Base-by-base conservation (phyloP, 2,888 invertebrate species). In the Schizaphis graminum region DNA sequence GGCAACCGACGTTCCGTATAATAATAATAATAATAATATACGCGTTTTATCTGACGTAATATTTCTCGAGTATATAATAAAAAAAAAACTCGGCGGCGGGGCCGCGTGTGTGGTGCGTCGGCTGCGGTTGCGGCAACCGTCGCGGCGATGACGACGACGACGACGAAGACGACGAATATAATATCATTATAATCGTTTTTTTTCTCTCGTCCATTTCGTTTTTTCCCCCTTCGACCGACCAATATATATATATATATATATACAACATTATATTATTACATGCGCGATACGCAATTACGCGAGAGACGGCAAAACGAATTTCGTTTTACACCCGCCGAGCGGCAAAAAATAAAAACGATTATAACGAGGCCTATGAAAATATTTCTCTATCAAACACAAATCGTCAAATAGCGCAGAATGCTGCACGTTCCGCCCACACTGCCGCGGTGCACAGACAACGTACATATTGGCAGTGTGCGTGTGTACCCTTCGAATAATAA, bases 21-120 rank as follows among this genome's bases (percentile, higher is more conserved):
- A 56, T 56, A 84, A 85, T 91, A 91, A 91, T 53, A 67, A 67
- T 91, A 77, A 53, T 90, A 90, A 67, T 61, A 90, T 28, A 53
- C 41, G 49, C n/a, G 86, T 57, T 67, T 49, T 44, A 91, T 91
- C 47, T 86, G 91, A 91, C 91, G 86, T 92, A 92, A 92, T 61
- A 28, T 61, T 85, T 61, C 61, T 92, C 61, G 86, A 57, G 91
- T 91, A 35, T 49, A 86, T 57, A 11, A 57, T 47, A 92, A 87
- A 61, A 91, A 91, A 57, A 92, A 61, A 86, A 91, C 44, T 16
- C n/a, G 61, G 26, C 26, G 47, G 28, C 86, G 57, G 85, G 44
- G 44, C 85, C 47, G 91, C 84, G 77, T 84, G 84, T 85, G 56
- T 53, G 91, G 49, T n/a, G 91, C 84, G 41, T 91, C 53, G 91